Percentiles rank a stretch among this genome's conserved stretches.
Conservation (phyloP, 2,888 invertebrate genomes). For the Drosophila villosipedis region DNA sequence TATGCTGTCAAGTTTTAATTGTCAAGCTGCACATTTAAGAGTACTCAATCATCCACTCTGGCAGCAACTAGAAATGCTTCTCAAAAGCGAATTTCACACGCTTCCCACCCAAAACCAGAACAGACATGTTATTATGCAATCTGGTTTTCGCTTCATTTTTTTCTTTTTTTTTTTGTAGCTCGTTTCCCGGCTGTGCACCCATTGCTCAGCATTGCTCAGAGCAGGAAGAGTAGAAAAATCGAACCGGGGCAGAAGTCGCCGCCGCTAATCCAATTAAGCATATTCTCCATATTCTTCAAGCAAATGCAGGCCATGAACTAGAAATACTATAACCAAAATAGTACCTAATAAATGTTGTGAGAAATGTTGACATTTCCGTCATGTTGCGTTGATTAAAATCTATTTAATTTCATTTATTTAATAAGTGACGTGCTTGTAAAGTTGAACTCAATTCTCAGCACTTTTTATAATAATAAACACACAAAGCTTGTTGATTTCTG, state of each 20-base stretch:
- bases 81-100: conserved; percentile 37
- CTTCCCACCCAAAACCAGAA: conserved; percentile 10
- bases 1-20: conserved; percentile 22
- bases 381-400: conserved; percentile 66
- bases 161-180: conserved; percentile 11
- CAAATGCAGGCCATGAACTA: conserved; percentile 77
- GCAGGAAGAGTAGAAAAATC: conserved; percentile 34
- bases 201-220: conserved; percentile 19
- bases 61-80: conserved; percentile 24
- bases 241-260: conserved; percentile 41
- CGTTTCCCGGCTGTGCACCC: conserved; percentile 53
- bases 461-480: conserved; percentile 20
- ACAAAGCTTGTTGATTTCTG: conserved; percentile 3
- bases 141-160: conserved; percentile 38
- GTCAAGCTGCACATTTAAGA: conserved; percentile 26
- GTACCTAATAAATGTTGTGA: conserved; percentile 13
- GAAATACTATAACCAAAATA: conserved; percentile 45
- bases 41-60: conserved; percentile 40
- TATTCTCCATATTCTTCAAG: conserved; percentile 69
- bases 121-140: conserved; percentile 66
- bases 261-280: conserved; percentile 74
- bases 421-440: conserved; percentile 23
- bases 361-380: conserved; percentile 71
- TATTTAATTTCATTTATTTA: conserved; percentile 57
- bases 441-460: conserved; percentile 18